Evolutionary conservation across 1,140 invertebrate species (phyloP).

Genomic region (Papilio helenus): DNA sequence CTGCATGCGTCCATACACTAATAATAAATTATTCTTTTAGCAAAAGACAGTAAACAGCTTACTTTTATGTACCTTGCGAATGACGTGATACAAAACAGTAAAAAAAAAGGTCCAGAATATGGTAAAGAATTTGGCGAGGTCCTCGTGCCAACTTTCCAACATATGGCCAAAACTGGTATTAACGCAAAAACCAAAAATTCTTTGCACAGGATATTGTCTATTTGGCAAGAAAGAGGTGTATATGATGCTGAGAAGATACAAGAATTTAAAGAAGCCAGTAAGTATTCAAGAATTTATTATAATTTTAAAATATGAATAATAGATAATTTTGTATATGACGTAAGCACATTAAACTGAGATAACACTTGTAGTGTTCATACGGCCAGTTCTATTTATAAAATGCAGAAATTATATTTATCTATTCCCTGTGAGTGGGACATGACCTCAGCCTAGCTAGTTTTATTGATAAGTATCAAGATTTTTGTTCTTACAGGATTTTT

Average conservation of each 20-base stretch:
- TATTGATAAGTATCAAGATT: too few species aligned
- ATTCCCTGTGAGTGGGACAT: too few species aligned
- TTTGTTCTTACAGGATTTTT: too few species aligned
- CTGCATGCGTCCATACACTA: background rate
- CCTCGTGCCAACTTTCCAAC: conserved; percentile 91
- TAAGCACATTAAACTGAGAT: too few species aligned
- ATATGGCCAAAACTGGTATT: conserved; percentile 88
- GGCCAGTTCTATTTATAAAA: too few species aligned
- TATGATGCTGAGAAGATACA: conserved; percentile 91
- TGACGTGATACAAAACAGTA: conserved; percentile 99
- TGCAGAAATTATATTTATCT: too few species aligned
- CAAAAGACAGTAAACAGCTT: conserved; percentile 92
- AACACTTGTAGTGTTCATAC: too few species aligned
- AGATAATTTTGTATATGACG: too few species aligned
- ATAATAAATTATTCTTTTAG: conserved; percentile 84
- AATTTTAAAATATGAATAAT: background rate
- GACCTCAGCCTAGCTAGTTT: too few species aligned
- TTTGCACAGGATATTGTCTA: conserved; percentile 91
- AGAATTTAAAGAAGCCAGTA: conserved; percentile 87
- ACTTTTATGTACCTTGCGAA: conserved; percentile 99
- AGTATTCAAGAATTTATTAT: conserved; percentile 42
- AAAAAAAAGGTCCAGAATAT: conserved; percentile 98
- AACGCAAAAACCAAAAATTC: conserved; percentile 91
- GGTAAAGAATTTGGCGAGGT: conserved; percentile 92
- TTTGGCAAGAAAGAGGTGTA: conserved; percentile 96